A percentile compares a stretch with the other conserved stretches of the same genome.
Evolutionary conservation across 2,797 vertebrate species (phyloP).

Genomic region (Florisuga fusca): DNA sequence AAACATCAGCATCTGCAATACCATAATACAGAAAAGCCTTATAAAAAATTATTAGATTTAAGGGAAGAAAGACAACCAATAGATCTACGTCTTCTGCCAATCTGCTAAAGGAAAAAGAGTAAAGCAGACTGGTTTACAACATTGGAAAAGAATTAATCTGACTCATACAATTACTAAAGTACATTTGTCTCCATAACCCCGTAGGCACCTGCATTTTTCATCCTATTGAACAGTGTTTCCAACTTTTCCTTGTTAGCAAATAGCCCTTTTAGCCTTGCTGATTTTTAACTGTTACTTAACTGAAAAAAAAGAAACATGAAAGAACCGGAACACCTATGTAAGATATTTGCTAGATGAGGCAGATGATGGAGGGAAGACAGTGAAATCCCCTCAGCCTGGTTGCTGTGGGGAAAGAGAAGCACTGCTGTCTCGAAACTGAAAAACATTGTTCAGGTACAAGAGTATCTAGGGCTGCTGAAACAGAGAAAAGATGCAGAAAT

Average conservation of each 20-base stretch:
- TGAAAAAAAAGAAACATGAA: not conserved
- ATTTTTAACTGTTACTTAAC: not conserved
- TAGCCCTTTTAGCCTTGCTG: not conserved
- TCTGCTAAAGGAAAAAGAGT: not conserved
- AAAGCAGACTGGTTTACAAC: not conserved
- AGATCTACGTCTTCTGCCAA: not conserved
- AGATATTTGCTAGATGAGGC: not conserved
- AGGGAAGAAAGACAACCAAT: not conserved
- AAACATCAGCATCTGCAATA: not conserved
- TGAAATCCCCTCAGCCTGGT: not conserved
- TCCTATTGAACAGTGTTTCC: not conserved
- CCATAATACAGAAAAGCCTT: not conserved
- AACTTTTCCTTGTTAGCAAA: not conserved
- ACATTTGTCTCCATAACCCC: constrained; percentile 19
- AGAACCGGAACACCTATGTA: not conserved
- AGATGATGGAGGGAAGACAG: not conserved
- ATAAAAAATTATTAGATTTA: not conserved
- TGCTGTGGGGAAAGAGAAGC: not conserved
- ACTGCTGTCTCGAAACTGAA: not conserved
- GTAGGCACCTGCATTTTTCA: constrained; percentile 19
- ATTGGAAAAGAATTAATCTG: constrained; percentile 41
- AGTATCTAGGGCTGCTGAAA: not conserved
- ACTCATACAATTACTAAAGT: constrained; percentile 27
- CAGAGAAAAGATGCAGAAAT: not conserved
- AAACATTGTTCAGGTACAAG: not conserved